A percentile compares a stretch with the other conserved stretches of the same genome.
These are phyloP conservation scores for Andrena cerasifolii DNA, from an alignment of 1,140 invertebrate species.

Conservation along the genomic window DNA sequence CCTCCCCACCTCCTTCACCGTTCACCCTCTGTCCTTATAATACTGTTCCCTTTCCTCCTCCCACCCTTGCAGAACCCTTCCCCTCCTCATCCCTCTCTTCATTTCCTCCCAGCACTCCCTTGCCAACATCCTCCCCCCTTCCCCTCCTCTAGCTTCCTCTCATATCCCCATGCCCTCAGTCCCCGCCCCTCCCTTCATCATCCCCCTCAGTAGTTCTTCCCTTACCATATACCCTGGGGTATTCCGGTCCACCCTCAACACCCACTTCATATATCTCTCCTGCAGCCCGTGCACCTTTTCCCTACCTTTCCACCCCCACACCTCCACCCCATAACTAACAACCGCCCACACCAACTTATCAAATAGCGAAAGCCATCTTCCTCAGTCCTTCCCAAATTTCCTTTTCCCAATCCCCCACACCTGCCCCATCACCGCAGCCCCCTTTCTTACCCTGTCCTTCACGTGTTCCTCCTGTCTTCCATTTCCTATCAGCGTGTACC, in stretches of 20 bases:
- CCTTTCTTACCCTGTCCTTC: slow-evolving; percentile 3
- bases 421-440: not conserved
- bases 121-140: not conserved
- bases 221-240: slow-evolving; percentile 41
- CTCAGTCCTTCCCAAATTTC: not conserved
- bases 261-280: slow-evolving; percentile 3
- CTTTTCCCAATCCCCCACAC: slow-evolving; percentile 3
- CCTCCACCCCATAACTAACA: not conserved
- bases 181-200: slow-evolving; percentile 1
- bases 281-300: not conserved
- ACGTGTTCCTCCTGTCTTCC: not conserved
- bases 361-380: not conserved
- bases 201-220: slow-evolving; percentile 25
- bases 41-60: not conserved
- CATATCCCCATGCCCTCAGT: slow-evolving; percentile 17
- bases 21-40: no score
- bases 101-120: not conserved
- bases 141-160: not conserved
- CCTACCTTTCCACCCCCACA: slow-evolving; percentile 7
- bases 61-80: not conserved
- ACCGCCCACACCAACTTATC: not conserved
- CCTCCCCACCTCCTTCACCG: not conserved
- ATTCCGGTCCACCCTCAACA: not conserved
- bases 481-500: not conserved
- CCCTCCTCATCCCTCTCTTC: not conserved